phyloP scores from a whole-genome alignment of 2,797 vertebrate genomes.

The Chanos chanos region DNA sequence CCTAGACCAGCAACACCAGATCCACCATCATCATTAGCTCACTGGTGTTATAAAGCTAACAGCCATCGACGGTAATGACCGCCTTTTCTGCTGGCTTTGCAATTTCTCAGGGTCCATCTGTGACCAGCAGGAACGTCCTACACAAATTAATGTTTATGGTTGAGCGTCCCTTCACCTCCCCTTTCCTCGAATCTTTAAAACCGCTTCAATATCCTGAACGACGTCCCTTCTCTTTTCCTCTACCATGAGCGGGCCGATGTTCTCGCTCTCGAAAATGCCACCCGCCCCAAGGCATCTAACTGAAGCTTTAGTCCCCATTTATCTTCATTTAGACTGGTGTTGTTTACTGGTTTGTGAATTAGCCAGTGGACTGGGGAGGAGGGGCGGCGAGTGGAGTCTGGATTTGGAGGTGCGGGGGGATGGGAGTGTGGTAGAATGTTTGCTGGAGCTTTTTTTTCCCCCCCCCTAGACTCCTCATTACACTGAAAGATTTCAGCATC shows the following conservation, averaged over 20 bases:
- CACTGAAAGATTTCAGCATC: slow-evolving; percentile 46
- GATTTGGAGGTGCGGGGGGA: slow-evolving; percentile 51
- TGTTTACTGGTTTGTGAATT: slow-evolving; percentile 61
- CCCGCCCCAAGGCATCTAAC: slow-evolving; percentile 55
- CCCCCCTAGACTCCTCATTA: slow-evolving; percentile 54
- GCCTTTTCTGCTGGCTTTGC: slow-evolving; percentile 67
- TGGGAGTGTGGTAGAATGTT: slow-evolving; percentile 44
- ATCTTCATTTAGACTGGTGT: slow-evolving; percentile 60
- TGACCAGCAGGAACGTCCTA: slow-evolving; percentile 50
- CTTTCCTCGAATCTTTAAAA: slow-evolving; percentile 25
- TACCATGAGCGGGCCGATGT: slow-evolving; percentile 23
- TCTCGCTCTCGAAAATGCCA: slow-evolving; percentile 39
- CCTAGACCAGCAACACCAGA: slow-evolving; percentile 64
- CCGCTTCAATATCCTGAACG: neutral
- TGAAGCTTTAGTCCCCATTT: slow-evolving; percentile 57
- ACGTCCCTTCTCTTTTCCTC: neutral
- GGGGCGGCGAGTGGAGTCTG: slow-evolving; percentile 46
- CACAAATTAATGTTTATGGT: slow-evolving; percentile 53
- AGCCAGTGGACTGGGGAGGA: slow-evolving; percentile 30
- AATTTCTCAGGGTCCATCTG: slow-evolving; percentile 61
- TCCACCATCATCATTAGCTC: slow-evolving; percentile 74
- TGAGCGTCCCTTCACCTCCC: slow-evolving; percentile 40
- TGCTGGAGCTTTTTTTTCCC: slow-evolving; percentile 42
- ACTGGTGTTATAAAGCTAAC: slow-evolving; percentile 33
- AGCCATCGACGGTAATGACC: slow-evolving; percentile 60